Base-by-base conservation (phyloP, 2,888 invertebrate genomes). In the Euproctis similis region DNA sequence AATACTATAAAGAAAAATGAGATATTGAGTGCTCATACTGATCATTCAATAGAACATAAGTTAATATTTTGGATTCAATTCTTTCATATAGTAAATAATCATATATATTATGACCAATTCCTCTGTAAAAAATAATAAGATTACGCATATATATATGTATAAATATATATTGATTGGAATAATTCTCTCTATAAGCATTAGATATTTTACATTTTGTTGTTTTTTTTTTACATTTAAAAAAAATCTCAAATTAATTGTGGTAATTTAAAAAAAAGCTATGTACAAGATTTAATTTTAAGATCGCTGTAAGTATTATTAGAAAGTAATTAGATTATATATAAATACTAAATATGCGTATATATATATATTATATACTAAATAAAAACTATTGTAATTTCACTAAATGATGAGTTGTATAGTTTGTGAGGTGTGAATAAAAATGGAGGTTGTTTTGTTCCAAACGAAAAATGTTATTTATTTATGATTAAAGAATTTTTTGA, bases 291-390 rank as follows among this genome's bases (percentile, higher is more conserved):
- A 21, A 53, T 66, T 52, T 56, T 82, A 84, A 78, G 81, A 72
- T 84, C 73, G 76, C 74, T 82, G 77, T 82, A 82, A 84, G 84
- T 84, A 84, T 84, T 84, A 84, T 75, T 84, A 84, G 84, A 76
- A 64, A 56, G 59, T 80, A 81, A 81, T 72, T 84, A 82, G 84
- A 66, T 54, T 75, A 77, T 63, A 76, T 75, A 74, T 74, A 73
- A 69, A n/a, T n/a, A n/a, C n/a, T n/a, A n/a, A n/a, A n/a, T n/a
- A n/a, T n/a, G n/a, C n/a, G n/a, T n/a, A n/a, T n/a, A n/a, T n/a
- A n/a, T n/a, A n/a, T n/a, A n/a, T n/a, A n/a, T n/a, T n/a, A n/a
- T n/a, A n/a, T n/a, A n/a, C n/a, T n/a, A n/a, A n/a, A n/a, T n/a
- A n/a, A n/a, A n/a, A n/a, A n/a, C n/a, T n/a, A n/a, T 61, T 73